A percentile compares a stretch with the other conserved stretches of the same genome.
phyloP scores from a whole-genome alignment of 1,140 invertebrate genomes.

The Dufourea novaeangliae region DNA sequence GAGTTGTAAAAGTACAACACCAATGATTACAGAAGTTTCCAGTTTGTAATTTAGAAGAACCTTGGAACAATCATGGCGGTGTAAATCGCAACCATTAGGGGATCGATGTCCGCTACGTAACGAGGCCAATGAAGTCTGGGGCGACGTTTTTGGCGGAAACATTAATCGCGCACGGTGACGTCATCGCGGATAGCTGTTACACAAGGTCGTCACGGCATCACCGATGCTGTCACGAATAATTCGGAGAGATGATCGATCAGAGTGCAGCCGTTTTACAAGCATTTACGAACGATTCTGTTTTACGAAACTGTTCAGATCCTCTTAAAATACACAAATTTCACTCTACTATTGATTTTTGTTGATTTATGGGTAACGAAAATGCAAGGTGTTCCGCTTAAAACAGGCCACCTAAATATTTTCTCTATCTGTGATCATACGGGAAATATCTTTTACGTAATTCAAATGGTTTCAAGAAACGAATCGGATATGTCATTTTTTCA shows the following conservation, averaged over 20 bases:
- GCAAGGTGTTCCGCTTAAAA: too few relatives aligned
- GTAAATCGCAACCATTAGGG: constrained; percentile 21
- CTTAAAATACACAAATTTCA: too few relatives aligned
- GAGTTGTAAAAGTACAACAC: neutral
- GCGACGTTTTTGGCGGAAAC: constrained; percentile 28
- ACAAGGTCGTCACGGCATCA: constrained; percentile 34
- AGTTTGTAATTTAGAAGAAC: neutral
- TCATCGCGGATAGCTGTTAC: constrained; percentile 15
- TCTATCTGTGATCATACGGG: too few relatives aligned
- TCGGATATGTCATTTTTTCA: too few relatives aligned
- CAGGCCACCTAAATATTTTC: too few relatives aligned
- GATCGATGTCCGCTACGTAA: constrained; percentile 28
- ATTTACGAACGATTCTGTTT: neutral
- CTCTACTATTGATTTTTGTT: too few relatives aligned
- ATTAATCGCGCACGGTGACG: constrained; percentile 34
- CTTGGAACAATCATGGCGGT: neutral
- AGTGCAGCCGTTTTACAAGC: neutral
- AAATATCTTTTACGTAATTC: too few relatives aligned
- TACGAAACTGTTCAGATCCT: too few relatives aligned
- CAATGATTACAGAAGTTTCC: neutral
- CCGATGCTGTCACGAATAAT: constrained; percentile 34
- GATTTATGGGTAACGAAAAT: too few relatives aligned
- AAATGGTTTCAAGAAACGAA: too few relatives aligned
- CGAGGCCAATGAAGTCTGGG: constrained; percentile 2
- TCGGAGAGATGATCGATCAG: neutral